Percentiles rank a stretch among this genome's conserved stretches.
phyloP scores from a whole-genome alignment of 2,113 vertebrate species.

The Neolamprologus hecqui region DNA sequence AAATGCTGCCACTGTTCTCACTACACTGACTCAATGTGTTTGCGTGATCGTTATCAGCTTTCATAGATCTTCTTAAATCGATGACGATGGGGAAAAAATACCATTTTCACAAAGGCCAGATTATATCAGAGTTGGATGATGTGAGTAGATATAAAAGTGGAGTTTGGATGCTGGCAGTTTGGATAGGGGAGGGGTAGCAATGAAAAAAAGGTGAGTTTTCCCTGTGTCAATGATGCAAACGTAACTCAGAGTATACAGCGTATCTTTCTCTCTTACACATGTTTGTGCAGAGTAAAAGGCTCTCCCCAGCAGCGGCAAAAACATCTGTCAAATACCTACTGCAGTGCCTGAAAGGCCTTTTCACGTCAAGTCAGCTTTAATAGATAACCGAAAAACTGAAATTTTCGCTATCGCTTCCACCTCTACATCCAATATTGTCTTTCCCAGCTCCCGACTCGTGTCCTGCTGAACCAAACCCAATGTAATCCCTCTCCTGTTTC shows the following conservation, averaged over 20 bases:
- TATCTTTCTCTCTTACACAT: not conserved
- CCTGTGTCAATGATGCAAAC: not conserved
- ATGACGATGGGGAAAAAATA: not conserved
- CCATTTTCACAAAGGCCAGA: not conserved
- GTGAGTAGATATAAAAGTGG: not conserved
- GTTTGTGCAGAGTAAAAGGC: not conserved
- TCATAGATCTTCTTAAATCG: not conserved
- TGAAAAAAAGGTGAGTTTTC: not conserved
- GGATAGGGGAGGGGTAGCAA: not conserved
- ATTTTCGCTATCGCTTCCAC: constrained; percentile 20
- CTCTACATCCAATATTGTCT: constrained; percentile 28
- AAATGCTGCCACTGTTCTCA: not conserved
- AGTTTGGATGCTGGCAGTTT: not conserved
- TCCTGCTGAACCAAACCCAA: constrained; percentile 31
- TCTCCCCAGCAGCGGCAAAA: not conserved
- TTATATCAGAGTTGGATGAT: not conserved
- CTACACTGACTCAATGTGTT: not conserved
- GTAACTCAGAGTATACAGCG: not conserved
- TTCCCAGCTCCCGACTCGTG: not conserved
- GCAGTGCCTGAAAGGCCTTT: constrained; percentile 36
- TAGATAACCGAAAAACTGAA: constrained; percentile 25
- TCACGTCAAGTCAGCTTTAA: constrained; percentile 44
- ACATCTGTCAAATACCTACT: constrained; percentile 45
- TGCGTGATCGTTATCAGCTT: not conserved
- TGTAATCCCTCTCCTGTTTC: constrained; percentile 45